Evolutionary conservation across 2,888 invertebrate genomes (phyloP), one percentile per base, ranked within the genome.

Genomic region (Cecidostiba fungosa): DNA sequence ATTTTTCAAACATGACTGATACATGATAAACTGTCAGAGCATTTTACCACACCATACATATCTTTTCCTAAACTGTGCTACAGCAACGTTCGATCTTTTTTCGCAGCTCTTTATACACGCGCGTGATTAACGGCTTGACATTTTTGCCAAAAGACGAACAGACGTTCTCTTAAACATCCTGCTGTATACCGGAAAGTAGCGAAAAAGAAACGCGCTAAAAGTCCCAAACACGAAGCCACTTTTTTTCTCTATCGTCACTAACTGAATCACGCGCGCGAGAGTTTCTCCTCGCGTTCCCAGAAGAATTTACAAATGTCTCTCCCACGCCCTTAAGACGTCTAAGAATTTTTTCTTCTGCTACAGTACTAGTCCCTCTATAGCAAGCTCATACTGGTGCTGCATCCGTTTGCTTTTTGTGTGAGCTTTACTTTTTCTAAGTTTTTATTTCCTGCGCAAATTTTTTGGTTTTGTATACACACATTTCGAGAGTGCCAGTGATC

Each of bases 291-390:
- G 87, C 89, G 87, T 89, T 89, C 89, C 89, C 88, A 88, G 89
- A 89, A 89, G 90, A 91, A 91, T 91, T 91, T 91, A 91, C 91
- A 91, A 92, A 92, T 91, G 92, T 90, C 90, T 92, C 92, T 91
- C 91, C 92, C 91, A 92, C 92, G 92, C 92, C 92, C 90, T 91
- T 77, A 73, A 29, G n/a, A 23, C n/a, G 84, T 85, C 82, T 78
- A 74, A 73, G 43, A 77, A 70, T 73, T 85, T 85, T 80, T 85
- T 77, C 29, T 90, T 89, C 90, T 91, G 91, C 91, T 91, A n/a
- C 91, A 91, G 90, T 54, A 12, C 43, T 43, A 1, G 12, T 43
- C 16, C 10, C 39, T 39, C n/a, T n/a, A n/a, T n/a, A 23, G 29
- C 12, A 23, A 10, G 5, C 59, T 10, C 69, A 14, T 29, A 29